phyloP scores from a whole-genome alignment of 2,113 vertebrate genomes.

The Sinocyclocheilus anshuiensis region DNA sequence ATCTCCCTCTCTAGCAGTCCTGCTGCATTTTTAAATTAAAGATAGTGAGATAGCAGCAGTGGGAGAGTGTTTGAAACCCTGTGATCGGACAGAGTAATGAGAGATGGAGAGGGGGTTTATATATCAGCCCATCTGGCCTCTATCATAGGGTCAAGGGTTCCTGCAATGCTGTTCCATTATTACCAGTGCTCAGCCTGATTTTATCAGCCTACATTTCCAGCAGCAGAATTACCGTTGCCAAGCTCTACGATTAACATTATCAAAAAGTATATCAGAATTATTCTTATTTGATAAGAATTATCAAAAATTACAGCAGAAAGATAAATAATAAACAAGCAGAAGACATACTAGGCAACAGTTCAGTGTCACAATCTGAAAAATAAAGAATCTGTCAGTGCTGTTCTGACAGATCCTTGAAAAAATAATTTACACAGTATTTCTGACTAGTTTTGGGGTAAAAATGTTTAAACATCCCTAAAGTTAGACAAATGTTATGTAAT shows the following conservation, averaged over 20 bases:
- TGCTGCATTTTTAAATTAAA: constrained; percentile 80
- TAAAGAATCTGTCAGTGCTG: too few relatives aligned
- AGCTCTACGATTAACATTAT: constrained; percentile 8
- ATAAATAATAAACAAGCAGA: too few relatives aligned
- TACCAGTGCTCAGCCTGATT: constrained; percentile 13
- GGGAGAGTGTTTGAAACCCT: constrained; percentile 62
- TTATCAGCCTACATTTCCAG: constrained; percentile 37
- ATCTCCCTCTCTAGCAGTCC: constrained; percentile 64
- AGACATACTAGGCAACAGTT: neutral
- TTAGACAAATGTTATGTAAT: neutral
- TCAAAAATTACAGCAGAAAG: neutral
- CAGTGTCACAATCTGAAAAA: too few relatives aligned
- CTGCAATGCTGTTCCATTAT: constrained; percentile 50
- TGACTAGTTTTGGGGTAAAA: too few relatives aligned
- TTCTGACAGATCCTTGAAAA: too few relatives aligned
- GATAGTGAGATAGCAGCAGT: constrained; percentile 69
- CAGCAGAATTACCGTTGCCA: neutral
- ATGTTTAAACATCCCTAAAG: neutral
- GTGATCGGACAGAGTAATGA: constrained; percentile 60
- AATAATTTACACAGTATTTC: too few relatives aligned
- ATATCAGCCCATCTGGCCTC: constrained; percentile 53
- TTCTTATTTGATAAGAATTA: too few relatives aligned
- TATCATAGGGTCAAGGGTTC: constrained; percentile 47
- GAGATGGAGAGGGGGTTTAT: constrained; percentile 53
- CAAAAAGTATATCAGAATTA: neutral